Evolutionary conservation across 2,888 invertebrate genomes (phyloP).

Genomic region (Nesidiocoris tenuis): DNA sequence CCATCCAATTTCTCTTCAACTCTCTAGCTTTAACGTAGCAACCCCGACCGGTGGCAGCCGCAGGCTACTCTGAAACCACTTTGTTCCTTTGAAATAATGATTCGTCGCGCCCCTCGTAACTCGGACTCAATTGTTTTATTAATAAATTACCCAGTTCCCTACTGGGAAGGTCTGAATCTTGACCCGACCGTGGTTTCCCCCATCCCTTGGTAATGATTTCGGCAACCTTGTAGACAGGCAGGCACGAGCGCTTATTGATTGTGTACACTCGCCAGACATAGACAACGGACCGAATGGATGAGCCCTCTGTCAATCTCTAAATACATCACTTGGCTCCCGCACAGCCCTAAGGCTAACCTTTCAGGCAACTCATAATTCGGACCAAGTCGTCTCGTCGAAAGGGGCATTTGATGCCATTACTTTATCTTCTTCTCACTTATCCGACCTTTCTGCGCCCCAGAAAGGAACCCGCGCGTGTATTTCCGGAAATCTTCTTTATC

Average conservation of each 20-base stretch:
- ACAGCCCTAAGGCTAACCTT: too few relatives aligned
- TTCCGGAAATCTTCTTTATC: too few relatives aligned
- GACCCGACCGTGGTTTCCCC: background rate
- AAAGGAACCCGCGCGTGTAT: too few relatives aligned
- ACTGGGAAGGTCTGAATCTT: slow-evolving; percentile 4
- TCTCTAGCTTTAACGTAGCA: slow-evolving; percentile 5
- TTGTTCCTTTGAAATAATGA: slow-evolving; percentile 24
- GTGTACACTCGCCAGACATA: background rate
- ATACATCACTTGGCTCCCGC: too few relatives aligned
- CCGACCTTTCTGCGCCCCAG: too few relatives aligned
- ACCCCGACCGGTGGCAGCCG: background rate
- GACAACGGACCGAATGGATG: too few relatives aligned
- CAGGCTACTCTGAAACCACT: background rate
- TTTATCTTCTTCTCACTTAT: too few relatives aligned
- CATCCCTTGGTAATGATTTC: background rate
- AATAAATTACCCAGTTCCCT: slow-evolving; percentile 37
- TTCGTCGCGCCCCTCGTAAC: slow-evolving; percentile 19
- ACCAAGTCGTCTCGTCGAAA: too few relatives aligned
- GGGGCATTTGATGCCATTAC: too few relatives aligned
- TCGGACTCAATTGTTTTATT: slow-evolving; percentile 36
- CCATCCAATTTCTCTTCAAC: background rate
- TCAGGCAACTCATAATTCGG: too few relatives aligned
- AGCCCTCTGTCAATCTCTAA: too few relatives aligned
- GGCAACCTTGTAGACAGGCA: background rate
- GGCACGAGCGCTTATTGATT: background rate